These are phyloP conservation scores for Mycogona germanica DNA, from an alignment of 2,888 invertebrate genomes.

Conservation along the genomic window DNA sequence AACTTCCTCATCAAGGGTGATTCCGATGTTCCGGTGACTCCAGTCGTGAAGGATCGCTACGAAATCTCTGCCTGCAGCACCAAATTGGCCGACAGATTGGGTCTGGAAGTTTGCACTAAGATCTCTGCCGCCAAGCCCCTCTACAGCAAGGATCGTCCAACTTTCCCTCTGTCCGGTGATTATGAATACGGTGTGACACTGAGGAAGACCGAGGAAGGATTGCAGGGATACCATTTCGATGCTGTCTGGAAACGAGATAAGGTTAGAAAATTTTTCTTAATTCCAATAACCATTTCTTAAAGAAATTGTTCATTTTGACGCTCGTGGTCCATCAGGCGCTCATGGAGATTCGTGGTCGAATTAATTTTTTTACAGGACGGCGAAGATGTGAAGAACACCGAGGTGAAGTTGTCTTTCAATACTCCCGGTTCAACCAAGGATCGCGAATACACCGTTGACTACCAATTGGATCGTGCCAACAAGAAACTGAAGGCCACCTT, in stretches of 20 bases:
- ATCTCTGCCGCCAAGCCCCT: slow-evolving; percentile 9
- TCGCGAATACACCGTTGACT: slow-evolving; percentile 40
- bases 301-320: no score
- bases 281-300: no score
- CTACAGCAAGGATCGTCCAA: not conserved
- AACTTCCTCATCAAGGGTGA: slow-evolving; percentile 1
- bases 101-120: slow-evolving; percentile 6
- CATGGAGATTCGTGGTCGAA: not conserved
- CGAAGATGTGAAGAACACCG: slow-evolving; percentile 5
- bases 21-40: not conserved
- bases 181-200: slow-evolving; percentile 1
- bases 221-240: slow-evolving; percentile 11
- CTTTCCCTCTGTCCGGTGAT: not conserved
- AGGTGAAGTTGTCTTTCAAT: slow-evolving; percentile 42
- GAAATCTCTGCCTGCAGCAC: slow-evolving; percentile 9
- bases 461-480: slow-evolving; percentile 28
- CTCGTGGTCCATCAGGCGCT: not conserved
- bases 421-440: slow-evolving; percentile 67
- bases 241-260: slow-evolving; percentile 4
- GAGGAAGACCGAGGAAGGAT: slow-evolving; percentile 3
- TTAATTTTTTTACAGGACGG: not conserved
- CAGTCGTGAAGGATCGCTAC: not conserved
- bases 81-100: not conserved
- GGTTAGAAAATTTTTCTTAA: slow-evolving; percentile 1
- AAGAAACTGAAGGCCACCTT: slow-evolving; percentile 25